A percentile compares a stretch with the other conserved stretches of the same genome.
These are phyloP conservation scores for Pristis pectinata DNA, from an alignment of 2,797 vertebrate species.

Conservation along the genomic window DNA sequence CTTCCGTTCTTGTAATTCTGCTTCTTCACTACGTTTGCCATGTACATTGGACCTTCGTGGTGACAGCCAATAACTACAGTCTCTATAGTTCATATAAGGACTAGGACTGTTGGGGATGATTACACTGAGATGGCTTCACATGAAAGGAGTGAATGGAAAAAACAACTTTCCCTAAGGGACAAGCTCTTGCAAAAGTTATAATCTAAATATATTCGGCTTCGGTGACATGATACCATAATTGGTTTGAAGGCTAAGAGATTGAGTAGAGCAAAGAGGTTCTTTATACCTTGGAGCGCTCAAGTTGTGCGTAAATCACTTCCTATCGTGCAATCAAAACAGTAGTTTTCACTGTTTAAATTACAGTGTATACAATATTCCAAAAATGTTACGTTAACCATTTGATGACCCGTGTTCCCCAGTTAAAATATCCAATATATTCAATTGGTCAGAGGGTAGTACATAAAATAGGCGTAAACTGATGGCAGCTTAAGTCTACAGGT, in stretches of 20 bases:
- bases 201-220: constrained; percentile 7
- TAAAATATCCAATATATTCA: not conserved
- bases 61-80: not conserved
- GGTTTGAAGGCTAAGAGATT: constrained; percentile 2
- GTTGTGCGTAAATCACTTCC: not conserved
- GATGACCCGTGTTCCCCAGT: not conserved
- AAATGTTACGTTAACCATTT: not conserved
- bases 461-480: too few relatives aligned
- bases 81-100: not conserved
- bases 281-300: not conserved
- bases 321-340: not conserved
- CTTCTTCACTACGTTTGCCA: not conserved
- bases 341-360: constrained; percentile 25
- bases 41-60: not conserved
- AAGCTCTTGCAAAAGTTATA: not conserved
- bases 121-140: not conserved
- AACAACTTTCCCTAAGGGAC: not conserved
- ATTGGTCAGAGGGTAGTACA: too few relatives aligned
- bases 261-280: not conserved
- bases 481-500: not conserved
- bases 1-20: not conserved
- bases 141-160: not conserved
- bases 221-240: constrained; percentile 35
- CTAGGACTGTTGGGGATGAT: not conserved
- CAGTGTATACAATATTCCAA: not conserved